Percentiles rank a stretch among this genome's conserved stretches.
These are phyloP conservation scores for Hippolais icterina DNA, from an alignment of 2,113 vertebrate genomes.

Conservation along the genomic window DNA sequence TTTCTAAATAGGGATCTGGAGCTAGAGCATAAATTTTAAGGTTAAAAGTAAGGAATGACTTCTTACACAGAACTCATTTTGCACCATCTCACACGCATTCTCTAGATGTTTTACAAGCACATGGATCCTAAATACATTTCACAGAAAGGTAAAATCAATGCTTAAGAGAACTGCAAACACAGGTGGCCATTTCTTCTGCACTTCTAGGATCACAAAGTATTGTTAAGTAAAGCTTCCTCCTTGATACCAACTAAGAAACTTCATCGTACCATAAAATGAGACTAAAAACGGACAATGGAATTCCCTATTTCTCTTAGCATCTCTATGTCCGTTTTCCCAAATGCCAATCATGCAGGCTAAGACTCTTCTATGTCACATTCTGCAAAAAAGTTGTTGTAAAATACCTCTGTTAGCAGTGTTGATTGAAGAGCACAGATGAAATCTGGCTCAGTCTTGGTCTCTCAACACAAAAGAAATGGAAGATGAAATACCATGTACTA, in stretches of 20 bases:
- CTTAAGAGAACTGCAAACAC: background rate
- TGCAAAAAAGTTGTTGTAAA: background rate
- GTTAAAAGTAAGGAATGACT: background rate
- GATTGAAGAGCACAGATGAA: background rate
- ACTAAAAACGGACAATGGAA: background rate
- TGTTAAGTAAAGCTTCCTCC: background rate
- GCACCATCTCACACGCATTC: background rate
- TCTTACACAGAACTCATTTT: background rate
- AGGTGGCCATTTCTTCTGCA: background rate
- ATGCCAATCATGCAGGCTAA: background rate
- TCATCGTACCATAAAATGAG: background rate
- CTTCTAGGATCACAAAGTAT: background rate
- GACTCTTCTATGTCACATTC: background rate
- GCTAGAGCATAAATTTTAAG: constrained; percentile 58
- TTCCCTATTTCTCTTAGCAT: background rate
- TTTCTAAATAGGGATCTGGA: constrained; percentile 80
- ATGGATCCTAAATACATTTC: background rate
- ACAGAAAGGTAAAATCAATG: background rate
- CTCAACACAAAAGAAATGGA: background rate
- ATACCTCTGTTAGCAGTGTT: background rate
- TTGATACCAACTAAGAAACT: background rate
- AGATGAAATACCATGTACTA: background rate
- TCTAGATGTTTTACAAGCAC: background rate
- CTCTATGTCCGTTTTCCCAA: background rate
- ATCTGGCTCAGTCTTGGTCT: background rate